These are phyloP conservation scores for Drosophila testacea DNA, from an alignment of 2,888 invertebrate species.

Conservation along the genomic window DNA sequence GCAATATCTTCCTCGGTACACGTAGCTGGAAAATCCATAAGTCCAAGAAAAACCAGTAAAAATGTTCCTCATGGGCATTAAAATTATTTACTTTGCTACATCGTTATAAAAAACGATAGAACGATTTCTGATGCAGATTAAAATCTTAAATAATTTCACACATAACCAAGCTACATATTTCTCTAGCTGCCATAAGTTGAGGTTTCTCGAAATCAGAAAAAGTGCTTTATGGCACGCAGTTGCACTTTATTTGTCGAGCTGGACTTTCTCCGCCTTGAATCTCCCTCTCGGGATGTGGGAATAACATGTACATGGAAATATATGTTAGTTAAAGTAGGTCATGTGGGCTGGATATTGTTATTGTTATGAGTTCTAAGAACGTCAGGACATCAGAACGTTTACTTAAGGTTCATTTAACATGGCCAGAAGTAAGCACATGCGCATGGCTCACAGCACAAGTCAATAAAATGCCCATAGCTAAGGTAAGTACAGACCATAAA, in stretches of 20 bases:
- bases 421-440: constrained; percentile 53
- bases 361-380: constrained; percentile 23
- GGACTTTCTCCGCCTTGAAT: background rate
- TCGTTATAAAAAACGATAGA: no score
- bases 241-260: background rate
- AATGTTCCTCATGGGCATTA: background rate
- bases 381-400: constrained; percentile 33
- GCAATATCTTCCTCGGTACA: background rate
- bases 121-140: no score
- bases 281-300: background rate
- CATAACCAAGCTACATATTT: background rate
- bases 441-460: constrained; percentile 48
- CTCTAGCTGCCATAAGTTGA: background rate
- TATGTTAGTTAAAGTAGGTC: constrained; percentile 67
- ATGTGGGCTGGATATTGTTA: constrained; percentile 47
- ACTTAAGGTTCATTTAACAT: constrained; percentile 62
- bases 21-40: no score
- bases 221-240: constrained; percentile 12
- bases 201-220: background rate
- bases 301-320: constrained; percentile 35
- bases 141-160: background rate
- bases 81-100: no score
- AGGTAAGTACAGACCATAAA: constrained; percentile 12
- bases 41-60: no score
- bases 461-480: constrained; percentile 58